phyloP scores from a whole-genome alignment of 2,888 invertebrate species.

The Drosophila atripex region DNA sequence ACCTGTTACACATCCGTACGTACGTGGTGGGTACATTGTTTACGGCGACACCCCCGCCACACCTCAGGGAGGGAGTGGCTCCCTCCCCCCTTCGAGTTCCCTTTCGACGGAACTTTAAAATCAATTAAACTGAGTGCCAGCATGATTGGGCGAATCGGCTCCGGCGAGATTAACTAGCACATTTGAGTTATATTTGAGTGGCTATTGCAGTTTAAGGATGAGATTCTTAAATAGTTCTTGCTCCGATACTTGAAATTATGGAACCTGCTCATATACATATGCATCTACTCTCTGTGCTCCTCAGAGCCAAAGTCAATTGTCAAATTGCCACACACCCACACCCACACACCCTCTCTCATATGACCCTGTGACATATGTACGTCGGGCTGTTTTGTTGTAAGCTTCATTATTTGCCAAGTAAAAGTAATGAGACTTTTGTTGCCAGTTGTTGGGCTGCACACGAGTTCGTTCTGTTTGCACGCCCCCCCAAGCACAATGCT shows the following conservation, averaged over 20 bases:
- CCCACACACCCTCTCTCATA: constrained; percentile 6
- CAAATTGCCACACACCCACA: constrained; percentile 44
- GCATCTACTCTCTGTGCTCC: constrained; percentile 1
- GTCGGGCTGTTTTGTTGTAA: constrained; percentile 44
- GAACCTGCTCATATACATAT: background rate
- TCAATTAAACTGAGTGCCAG: constrained; percentile 72
- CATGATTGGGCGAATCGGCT: constrained; percentile 64
- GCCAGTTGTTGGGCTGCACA: constrained; percentile 75
- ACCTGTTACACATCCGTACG: constrained; percentile 65
- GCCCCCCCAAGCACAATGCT: constrained; percentile 17
- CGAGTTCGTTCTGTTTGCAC: constrained; percentile 38
- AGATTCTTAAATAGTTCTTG: too few relatives aligned
- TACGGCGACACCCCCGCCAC: constrained; percentile 1
- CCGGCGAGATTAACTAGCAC: background rate
- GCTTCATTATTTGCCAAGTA: constrained; percentile 79
- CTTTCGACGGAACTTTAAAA: constrained; percentile 63
- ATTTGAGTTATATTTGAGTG: too few relatives aligned
- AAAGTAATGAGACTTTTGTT: constrained; percentile 79
- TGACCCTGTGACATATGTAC: constrained; percentile 16
- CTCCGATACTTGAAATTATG: too few relatives aligned
- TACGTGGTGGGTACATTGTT: constrained; percentile 37
- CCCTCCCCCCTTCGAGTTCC: background rate
- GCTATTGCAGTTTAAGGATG: background rate
- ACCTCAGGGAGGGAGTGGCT: background rate
- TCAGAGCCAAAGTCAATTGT: constrained; percentile 63